Conservation (phyloP, 2,888 invertebrate genomes). For the Helicoverpa assulta region DNA sequence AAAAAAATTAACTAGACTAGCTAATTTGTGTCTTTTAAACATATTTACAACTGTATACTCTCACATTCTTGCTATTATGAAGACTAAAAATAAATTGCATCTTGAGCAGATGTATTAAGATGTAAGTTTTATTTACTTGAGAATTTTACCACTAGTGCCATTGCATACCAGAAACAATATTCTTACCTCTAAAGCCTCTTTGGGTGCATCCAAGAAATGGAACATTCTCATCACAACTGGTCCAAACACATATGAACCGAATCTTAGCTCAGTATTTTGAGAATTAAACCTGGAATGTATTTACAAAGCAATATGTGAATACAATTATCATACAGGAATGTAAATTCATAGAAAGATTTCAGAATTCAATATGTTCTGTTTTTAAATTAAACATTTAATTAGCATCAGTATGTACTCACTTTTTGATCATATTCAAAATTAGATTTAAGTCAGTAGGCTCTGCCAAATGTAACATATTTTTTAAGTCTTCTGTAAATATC, state of each 20-base stretch:
- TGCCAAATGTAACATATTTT: slow-evolving; percentile 94
- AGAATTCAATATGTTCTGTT: not conserved
- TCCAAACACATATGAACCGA: slow-evolving; percentile 95
- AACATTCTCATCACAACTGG: slow-evolving; percentile 95
- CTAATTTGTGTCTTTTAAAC: too few species aligned
- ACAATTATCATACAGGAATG: too few species aligned
- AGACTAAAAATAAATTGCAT: too few species aligned
- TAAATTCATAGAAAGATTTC: too few species aligned
- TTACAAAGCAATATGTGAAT: not conserved
- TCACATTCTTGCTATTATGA: too few species aligned
- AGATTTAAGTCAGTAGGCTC: slow-evolving; percentile 92
- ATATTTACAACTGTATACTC: too few species aligned
- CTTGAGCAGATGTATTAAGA: too few species aligned
- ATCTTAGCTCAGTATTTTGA: slow-evolving; percentile 93
- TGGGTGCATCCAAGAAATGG: slow-evolving; percentile 92
- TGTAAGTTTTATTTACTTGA: too few species aligned
- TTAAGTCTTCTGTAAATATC: slow-evolving; percentile 96
- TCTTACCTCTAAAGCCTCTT: slow-evolving; percentile 91
- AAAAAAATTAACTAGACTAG: too few species aligned
- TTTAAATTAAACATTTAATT: not conserved
- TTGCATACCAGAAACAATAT: not conserved
- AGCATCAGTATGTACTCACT: slow-evolving; percentile 80
- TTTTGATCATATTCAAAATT: slow-evolving; percentile 92
- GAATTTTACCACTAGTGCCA: not conserved
- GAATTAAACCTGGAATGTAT: slow-evolving; percentile 91